Conservation (phyloP, 1,140 invertebrate species). For the Brachionus angularis region DNA sequence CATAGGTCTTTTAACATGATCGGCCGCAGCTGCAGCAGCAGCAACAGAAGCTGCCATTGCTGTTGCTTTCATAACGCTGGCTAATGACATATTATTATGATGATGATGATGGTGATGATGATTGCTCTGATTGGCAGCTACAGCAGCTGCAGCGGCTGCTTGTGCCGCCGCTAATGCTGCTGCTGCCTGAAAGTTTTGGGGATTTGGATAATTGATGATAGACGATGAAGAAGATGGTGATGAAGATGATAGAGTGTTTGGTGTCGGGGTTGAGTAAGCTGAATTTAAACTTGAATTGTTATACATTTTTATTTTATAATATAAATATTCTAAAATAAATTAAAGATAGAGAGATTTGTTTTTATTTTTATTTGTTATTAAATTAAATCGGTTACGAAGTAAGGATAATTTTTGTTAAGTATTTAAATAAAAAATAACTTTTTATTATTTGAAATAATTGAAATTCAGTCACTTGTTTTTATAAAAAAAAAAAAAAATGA, state of each 20-base stretch:
- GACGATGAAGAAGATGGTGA: not conserved
- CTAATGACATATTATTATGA: not conserved
- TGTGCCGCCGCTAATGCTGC: not conserved
- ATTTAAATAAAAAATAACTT: too few species aligned
- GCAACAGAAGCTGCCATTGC: constrained; percentile 11
- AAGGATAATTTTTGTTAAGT: too few species aligned
- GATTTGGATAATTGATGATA: not conserved
- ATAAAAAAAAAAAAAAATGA: too few species aligned
- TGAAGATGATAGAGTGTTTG: constrained; percentile 17
- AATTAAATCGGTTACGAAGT: too few species aligned
- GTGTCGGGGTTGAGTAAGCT: constrained; percentile 9
- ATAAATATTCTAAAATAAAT: not conserved
- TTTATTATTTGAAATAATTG: too few species aligned
- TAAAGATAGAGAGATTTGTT: constrained; percentile 23
- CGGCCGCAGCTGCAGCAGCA: constrained; percentile 7
- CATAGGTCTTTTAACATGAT: constrained; percentile 95
- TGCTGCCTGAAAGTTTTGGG: constrained; percentile 23
- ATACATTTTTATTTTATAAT: not conserved
- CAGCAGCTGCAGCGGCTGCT: constrained; percentile 4
- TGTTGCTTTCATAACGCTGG: constrained; percentile 11
- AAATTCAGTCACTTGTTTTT: too few species aligned
- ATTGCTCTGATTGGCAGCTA: not conserved
- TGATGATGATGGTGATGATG: not conserved
- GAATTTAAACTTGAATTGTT: not conserved
- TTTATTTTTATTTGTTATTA: too few species aligned